Percentiles rank a stretch among this genome's conserved stretches.
Evolutionary conservation across 2,888 invertebrate genomes (phyloP).

Genomic region (Drosophila mimetica): DNA sequence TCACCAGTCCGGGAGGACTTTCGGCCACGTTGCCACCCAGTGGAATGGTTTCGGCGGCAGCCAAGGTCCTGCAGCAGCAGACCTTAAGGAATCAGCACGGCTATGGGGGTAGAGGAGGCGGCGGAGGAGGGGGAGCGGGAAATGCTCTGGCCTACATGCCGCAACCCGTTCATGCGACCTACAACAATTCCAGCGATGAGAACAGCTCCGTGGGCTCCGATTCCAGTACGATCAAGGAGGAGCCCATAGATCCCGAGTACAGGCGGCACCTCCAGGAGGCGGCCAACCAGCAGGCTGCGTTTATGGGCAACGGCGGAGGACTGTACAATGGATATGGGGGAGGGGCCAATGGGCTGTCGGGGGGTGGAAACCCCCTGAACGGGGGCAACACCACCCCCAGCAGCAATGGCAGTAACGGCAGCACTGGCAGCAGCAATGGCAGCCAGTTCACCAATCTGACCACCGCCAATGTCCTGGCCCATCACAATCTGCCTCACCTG

Average conservation of each 20-base stretch:
- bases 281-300: slow-evolving; percentile 76
- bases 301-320: slow-evolving; percentile 81
- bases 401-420: slow-evolving; percentile 71
- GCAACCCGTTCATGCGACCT: slow-evolving; percentile 91
- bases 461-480: slow-evolving; percentile 85
- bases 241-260: slow-evolving; percentile 92
- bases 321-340: slow-evolving; percentile 80
- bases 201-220: slow-evolving; percentile 88
- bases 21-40: slow-evolving; percentile 83
- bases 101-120: slow-evolving; percentile 86
- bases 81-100: slow-evolving; percentile 85
- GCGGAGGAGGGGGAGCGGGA: slow-evolving; percentile 87
- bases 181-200: slow-evolving; percentile 86
- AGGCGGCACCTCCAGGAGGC: slow-evolving; percentile 87
- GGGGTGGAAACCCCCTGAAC: slow-evolving; percentile 43
- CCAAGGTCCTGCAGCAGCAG: slow-evolving; percentile 83
- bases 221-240: slow-evolving; percentile 92
- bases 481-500: slow-evolving; percentile 84
- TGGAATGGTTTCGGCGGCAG: slow-evolving; percentile 84
- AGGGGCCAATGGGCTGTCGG: slow-evolving; percentile 84
- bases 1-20: slow-evolving; percentile 85
- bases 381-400: slow-evolving; percentile 82
- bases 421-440: slow-evolving; percentile 75
- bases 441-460: slow-evolving; percentile 86
- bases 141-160: slow-evolving; percentile 92